Base-by-base conservation (phyloP, 1,140 invertebrate species). In the Eupristina koningsbergeri region DNA sequence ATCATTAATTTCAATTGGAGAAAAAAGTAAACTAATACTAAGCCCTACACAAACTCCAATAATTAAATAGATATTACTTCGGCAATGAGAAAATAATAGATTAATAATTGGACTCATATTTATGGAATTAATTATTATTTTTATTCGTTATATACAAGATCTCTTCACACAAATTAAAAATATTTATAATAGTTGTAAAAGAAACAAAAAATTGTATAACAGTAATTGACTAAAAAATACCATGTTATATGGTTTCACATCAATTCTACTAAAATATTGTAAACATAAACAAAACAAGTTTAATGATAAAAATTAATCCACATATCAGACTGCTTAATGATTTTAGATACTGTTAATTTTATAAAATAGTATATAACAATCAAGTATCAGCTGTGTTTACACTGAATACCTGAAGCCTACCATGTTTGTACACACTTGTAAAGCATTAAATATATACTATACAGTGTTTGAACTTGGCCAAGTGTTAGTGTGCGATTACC, bases 1-100 rank as follows among this genome's bases (percentile, higher is more conserved):
- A 11, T 90, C 87, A 26, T 90, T 85, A 29, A 86, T 75, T 31
- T 89, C 84, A 11, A 88, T 78, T 19, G 90, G 89, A 64, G 88
- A 85, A 22, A 92, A 87, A 8, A 92, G 84, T 13, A 93, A 86
- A 86, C 93, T 93, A 29, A 93, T 82, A 85, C 89, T 89, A 26
- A 93, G 81, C 3, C 92, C 92, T 39, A 92, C 76, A 47, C 89
- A 92, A 26, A 92, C 80, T 26, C 92, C 92, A 41, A 91, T 84
- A 31, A 93, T 89, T 34, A 93, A 84, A 85, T 91, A 92, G 77
- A 88, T 88, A 75, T 93, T 92, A n/a, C 86, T 88, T 26, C 91
- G 89, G 83, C 89, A 92, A 41, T 90, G 85, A 1, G 88, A 89
- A 34, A 89, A 86, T 63, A 90, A 86, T 80, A 92, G 86, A 81